Evolutionary conservation across 2,888 invertebrate species (phyloP), one percentile per base, ranked within the genome.

Genomic region (Congeria kusceri): DNA sequence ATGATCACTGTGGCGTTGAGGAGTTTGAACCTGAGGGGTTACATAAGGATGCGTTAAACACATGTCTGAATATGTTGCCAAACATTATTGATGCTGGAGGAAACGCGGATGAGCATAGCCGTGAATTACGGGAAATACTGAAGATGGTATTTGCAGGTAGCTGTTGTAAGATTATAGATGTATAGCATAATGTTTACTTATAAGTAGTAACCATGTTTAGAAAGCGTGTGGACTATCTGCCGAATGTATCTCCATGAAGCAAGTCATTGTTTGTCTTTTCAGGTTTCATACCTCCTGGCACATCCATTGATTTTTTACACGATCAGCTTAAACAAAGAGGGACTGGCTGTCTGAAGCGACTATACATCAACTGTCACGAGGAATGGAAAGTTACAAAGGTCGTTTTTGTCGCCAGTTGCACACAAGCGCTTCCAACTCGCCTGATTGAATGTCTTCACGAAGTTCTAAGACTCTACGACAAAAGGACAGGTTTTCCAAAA

Each of bases 341-440:
- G 11, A 18, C 11, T 18, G 18, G 9, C 18, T 9, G 46, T 13
- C 18, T 18, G 18, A 13, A 13, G 18, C 46, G 18, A 44, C 11
- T 13, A 18, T 18, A 13, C 18, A 13, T 44, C 11, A 18, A 44
- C 9, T 44, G 46, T 44, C 18, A 9, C 18, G 46, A 44, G 11
- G 46, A 44, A 13, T 13, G 18, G 9, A 44, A 44, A 44, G 56
- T 56, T 20, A 20, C 56, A 20, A 23, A 69, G 53, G 62, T 69
- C 9, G 69, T 69, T 29, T 69, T 69, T 61, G 69, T 71, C 15
- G 61, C 61, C 25, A 63, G 70, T 32, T 56, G 63, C 28, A 39
- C 20, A 15, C 61, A 63, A 15, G 29, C 32, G 5, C 11, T 68
- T 27, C 68, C 68, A 44, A 47, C 25, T n/a, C 44, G 47, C 25